A percentile compares a stretch with the other conserved stretches of the same genome.
Evolutionary conservation across 2,797 vertebrate species (phyloP).

Genomic region (Oophaga sylvatica): DNA sequence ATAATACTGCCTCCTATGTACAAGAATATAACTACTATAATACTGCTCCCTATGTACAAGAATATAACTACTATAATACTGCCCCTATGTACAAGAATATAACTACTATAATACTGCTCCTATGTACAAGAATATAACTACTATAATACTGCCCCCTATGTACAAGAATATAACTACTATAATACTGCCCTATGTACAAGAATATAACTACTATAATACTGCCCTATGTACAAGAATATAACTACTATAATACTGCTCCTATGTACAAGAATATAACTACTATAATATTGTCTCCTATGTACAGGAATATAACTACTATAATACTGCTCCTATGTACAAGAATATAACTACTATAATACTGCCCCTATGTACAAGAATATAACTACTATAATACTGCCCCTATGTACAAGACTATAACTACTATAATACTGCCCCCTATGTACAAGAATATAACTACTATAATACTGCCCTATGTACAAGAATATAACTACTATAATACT

Average conservation of each 20-base stretch:
- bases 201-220: too few species aligned
- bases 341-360: too few species aligned
- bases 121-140: constrained; percentile 3
- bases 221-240: too few species aligned
- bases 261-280: constrained; percentile 2
- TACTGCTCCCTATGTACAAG: background rate
- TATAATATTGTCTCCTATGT: too few species aligned
- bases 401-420: background rate
- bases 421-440: too few species aligned
- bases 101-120: background rate
- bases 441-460: constrained; percentile 14
- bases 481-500: too few species aligned
- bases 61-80: too few species aligned
- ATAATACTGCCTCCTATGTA: too few species aligned
- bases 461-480: background rate
- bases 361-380: too few species aligned
- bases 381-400: background rate
- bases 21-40: constrained; percentile 15
- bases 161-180: constrained; percentile 14
- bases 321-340: background rate
- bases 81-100: too few species aligned
- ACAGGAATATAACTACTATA: constrained; percentile 15
- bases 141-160: too few species aligned
- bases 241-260: background rate
- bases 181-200: background rate